Evolutionary conservation across 2,888 invertebrate species (phyloP).

Genomic region (Hyalella azteca): DNA sequence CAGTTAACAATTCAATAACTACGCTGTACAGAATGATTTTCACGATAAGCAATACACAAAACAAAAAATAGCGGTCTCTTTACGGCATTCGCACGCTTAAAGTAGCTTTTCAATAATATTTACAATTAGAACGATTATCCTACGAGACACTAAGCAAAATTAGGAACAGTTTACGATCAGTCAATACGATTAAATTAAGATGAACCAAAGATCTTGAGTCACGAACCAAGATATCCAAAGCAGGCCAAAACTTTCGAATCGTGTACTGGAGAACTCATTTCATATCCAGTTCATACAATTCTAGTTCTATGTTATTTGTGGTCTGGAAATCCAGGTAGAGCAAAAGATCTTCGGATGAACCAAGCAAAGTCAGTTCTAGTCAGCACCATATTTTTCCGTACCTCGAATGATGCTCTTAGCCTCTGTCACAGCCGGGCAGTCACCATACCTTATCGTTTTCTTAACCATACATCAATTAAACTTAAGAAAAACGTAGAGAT

Average conservation of each 20-base stretch:
- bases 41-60: no score
- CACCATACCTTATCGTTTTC: neutral
- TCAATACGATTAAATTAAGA: constrained; percentile 26
- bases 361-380: constrained; percentile 15
- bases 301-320: no score
- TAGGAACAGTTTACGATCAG: constrained; percentile 37
- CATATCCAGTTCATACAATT: no score
- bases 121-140: constrained; percentile 12
- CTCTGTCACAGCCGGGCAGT: constrained; percentile 31
- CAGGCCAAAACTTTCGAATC: no score
- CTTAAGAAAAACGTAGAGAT: neutral
- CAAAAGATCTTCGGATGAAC: no score
- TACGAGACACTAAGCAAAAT: constrained; percentile 34
- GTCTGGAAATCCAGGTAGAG: no score
- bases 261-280: no score
- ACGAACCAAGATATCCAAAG: no score
- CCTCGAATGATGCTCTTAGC: constrained; percentile 19
- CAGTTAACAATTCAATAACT: no score
- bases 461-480: neutral
- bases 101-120: neutral
- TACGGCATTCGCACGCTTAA: neutral
- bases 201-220: no score
- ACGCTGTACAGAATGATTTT: no score
- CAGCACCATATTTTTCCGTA: constrained; percentile 29
- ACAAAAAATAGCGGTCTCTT: no score